Conservation (phyloP, 2,113 vertebrate species). For the Melanocharis versteri region DNA sequence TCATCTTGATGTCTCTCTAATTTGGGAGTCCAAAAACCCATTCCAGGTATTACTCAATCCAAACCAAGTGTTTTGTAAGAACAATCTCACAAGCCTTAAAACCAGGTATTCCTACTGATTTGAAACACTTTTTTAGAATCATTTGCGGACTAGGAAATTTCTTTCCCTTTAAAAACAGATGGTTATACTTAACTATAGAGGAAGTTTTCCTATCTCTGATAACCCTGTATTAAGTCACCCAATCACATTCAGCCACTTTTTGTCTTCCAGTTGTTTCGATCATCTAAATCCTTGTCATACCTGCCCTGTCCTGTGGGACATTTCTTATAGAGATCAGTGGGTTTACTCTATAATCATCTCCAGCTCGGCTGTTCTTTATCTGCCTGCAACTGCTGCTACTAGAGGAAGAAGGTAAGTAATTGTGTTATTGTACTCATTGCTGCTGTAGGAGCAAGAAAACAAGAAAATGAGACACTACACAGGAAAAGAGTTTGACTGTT, state of each 20-base stretch:
- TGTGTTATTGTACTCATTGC: neutral
- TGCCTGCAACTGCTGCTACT: neutral
- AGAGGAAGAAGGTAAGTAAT: neutral
- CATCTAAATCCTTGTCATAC: neutral
- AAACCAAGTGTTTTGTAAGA: slow-evolving; percentile 12
- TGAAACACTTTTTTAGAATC: neutral
- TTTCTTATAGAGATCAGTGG: neutral
- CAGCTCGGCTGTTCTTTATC: neutral
- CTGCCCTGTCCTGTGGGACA: neutral
- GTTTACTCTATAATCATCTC: slow-evolving; percentile 8
- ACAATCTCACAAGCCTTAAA: slow-evolving; percentile 12
- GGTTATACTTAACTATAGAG: neutral
- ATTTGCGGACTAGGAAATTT: neutral
- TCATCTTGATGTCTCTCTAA: slow-evolving; percentile 16
- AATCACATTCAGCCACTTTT: slow-evolving; percentile 1
- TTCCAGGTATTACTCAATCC: slow-evolving; percentile 20
- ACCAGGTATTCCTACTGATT: neutral
- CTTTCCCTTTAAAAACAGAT: neutral
- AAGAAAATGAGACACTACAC: neutral
- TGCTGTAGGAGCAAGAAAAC: neutral
- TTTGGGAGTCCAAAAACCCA: neutral
- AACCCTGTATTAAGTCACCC: slow-evolving; percentile 5
- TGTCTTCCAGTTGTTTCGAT: neutral
- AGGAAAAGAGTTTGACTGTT: neutral
- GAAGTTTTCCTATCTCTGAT: neutral